phyloP scores from a whole-genome alignment of 2,797 vertebrate species.

The Mus spretus region DNA sequence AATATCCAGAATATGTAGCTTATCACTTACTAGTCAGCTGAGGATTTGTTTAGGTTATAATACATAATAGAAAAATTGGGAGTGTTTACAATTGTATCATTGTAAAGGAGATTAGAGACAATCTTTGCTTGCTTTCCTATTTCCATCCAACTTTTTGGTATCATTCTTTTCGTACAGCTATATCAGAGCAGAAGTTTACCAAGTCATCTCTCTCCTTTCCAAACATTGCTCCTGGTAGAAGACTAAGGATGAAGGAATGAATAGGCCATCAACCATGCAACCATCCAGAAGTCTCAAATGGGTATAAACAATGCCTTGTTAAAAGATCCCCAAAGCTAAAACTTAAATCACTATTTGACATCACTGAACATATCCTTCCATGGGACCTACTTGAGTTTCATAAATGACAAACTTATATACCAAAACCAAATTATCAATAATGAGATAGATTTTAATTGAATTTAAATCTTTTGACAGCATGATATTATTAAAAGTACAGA shows the following conservation, averaged over 20 bases:
- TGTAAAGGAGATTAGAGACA: neutral
- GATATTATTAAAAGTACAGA: neutral
- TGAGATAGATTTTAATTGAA: neutral
- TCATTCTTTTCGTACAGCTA: neutral
- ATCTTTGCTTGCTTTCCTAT: neutral
- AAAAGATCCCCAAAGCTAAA: neutral
- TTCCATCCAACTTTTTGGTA: too few species aligned
- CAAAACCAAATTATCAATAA: constrained; percentile 51
- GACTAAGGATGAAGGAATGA: neutral
- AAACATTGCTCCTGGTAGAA: neutral
- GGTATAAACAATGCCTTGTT: neutral
- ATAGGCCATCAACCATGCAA: accelerated
- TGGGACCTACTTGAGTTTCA: neutral
- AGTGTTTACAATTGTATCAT: neutral
- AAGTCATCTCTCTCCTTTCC: neutral
- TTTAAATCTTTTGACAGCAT: neutral
- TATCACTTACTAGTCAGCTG: neutral
- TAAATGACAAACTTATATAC: constrained; percentile 12
- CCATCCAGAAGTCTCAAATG: neutral
- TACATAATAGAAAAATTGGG: too few species aligned
- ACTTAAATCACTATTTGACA: neutral
- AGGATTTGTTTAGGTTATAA: neutral
- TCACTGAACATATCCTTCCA: neutral
- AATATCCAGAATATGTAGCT: neutral
- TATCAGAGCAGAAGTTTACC: neutral